Evolutionary conservation across 1,140 invertebrate genomes (phyloP).

Genomic region (Wiebesia pumilae): DNA sequence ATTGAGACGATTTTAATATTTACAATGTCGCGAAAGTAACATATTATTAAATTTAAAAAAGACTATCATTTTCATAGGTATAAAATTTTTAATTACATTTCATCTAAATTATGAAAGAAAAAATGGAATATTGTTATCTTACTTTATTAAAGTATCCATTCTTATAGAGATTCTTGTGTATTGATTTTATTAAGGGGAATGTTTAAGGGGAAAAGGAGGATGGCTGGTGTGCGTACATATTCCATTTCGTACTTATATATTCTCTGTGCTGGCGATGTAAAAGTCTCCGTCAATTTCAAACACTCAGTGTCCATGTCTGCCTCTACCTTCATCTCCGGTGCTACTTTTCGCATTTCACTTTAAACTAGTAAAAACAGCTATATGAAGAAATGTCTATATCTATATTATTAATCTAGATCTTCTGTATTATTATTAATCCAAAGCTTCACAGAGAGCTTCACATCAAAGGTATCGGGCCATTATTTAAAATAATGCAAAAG

Average conservation of each 20-base stretch:
- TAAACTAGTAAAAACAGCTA: constrained; percentile 42
- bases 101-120: neutral
- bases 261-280: constrained; percentile 18
- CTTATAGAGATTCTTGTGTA: too few relatives aligned
- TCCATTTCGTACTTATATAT: constrained; percentile 20
- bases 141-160: neutral
- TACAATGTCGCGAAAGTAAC: too few relatives aligned
- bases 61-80: neutral
- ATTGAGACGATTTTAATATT: too few relatives aligned
- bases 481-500: neutral
- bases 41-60: too few relatives aligned
- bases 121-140: neutral
- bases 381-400: constrained; percentile 19
- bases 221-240: neutral
- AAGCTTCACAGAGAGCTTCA: neutral
- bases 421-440: neutral
- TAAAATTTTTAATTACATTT: neutral
- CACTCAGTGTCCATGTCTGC: constrained; percentile 23
- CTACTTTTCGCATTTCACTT: constrained; percentile 40
- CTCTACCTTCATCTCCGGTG: constrained; percentile 46
- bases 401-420: constrained; percentile 22
- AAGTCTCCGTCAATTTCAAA: constrained; percentile 45
- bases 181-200: too few relatives aligned
- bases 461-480: neutral
- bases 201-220: too few relatives aligned